Percentiles rank a stretch among this genome's conserved stretches.
phyloP scores from a whole-genome alignment of 2,113 vertebrate species.

The Pterocles orientalis region DNA sequence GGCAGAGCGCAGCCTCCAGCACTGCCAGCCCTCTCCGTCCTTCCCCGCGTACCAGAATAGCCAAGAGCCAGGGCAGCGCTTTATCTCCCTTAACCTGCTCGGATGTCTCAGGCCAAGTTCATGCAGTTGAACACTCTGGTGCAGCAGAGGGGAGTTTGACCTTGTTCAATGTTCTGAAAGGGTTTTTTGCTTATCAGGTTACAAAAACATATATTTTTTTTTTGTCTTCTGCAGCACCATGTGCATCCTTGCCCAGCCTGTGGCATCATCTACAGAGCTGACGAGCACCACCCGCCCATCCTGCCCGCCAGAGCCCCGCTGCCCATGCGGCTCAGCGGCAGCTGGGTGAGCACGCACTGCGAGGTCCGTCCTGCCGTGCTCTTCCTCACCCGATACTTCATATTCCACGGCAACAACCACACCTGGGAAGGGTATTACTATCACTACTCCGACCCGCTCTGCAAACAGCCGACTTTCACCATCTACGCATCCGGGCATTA shows the following conservation, averaged over 20 bases:
- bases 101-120: not conserved
- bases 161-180: not conserved
- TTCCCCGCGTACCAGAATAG: not conserved
- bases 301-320: conserved; percentile 59
- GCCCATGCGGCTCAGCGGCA: conserved; percentile 75
- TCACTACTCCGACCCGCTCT: conserved; percentile 87
- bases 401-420: conserved; percentile 76
- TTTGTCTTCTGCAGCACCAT: conserved; percentile 80
- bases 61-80: not conserved
- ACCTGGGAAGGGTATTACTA: conserved; percentile 86
- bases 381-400: conserved; percentile 88
- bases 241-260: conserved; percentile 85
- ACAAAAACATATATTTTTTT: not conserved
- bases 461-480: conserved; percentile 84
- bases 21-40: not conserved
- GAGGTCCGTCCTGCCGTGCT: conserved; percentile 86
- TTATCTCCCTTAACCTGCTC: not conserved
- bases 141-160: not conserved
- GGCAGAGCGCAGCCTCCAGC: not conserved
- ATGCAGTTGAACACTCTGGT: not conserved
- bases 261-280: conserved; percentile 77
- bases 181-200: fast-evolving
- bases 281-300: conserved; percentile 82
- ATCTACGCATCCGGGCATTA: conserved; percentile 84
- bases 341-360: conserved; percentile 85